Percentiles rank a stretch among this genome's conserved stretches.
phyloP scores from a whole-genome alignment of 2,113 vertebrate genomes.

The Halcyon senegalensis region DNA sequence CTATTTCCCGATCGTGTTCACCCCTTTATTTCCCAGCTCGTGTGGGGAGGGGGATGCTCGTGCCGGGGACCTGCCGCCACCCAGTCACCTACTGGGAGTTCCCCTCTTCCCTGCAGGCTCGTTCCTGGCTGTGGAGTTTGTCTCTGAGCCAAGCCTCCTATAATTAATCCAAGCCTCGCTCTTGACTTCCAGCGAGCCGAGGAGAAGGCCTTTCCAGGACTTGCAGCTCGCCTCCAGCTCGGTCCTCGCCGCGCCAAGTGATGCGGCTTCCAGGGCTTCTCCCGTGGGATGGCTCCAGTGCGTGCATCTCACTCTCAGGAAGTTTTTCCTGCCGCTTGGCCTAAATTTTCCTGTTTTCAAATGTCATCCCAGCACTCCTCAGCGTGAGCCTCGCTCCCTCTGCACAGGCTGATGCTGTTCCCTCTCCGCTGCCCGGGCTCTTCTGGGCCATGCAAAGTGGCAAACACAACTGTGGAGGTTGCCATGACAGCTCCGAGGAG shows the following conservation, averaged over 20 bases:
- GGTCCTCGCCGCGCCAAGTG: background rate
- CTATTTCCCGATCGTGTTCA: background rate
- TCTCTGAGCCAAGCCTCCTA: background rate
- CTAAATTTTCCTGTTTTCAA: constrained; percentile 40
- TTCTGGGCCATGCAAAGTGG: background rate
- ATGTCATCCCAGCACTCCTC: constrained; percentile 34
- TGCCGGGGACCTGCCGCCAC: background rate
- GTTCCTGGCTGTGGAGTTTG: background rate
- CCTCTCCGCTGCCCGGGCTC: background rate
- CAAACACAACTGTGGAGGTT: too few relatives aligned
- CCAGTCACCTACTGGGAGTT: background rate
- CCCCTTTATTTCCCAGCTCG: background rate
- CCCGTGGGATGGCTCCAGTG: background rate
- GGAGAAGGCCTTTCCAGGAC: constrained; percentile 48
- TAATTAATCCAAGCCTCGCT: constrained; percentile 14
- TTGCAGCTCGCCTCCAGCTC: constrained; percentile 43
- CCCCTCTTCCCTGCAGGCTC: background rate
- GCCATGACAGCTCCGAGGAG: too few relatives aligned
- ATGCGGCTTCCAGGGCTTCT: constrained; percentile 56
- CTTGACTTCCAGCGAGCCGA: background rate
- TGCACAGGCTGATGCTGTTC: background rate
- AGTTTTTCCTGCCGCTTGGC: constrained; percentile 27
- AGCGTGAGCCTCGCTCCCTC: background rate
- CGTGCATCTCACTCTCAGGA: constrained; percentile 43
- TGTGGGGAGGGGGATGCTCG: accelerated